These are phyloP conservation scores for Channa striata DNA, from an alignment of 2,797 vertebrate genomes.

Conservation along the genomic window DNA sequence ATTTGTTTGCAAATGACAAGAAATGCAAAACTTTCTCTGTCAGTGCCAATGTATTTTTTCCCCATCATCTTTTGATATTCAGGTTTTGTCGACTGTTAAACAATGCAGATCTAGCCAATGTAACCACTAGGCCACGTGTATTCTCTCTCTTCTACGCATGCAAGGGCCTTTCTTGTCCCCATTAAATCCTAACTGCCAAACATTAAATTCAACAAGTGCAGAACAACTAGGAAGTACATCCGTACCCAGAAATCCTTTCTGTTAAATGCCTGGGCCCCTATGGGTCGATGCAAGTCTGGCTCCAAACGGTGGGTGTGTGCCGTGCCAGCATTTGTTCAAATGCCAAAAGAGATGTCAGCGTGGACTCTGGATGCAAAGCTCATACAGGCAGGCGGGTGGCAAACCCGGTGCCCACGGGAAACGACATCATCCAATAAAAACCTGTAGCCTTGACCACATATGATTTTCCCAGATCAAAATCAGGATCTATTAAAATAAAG, in stretches of 20 bases:
- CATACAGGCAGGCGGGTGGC: conserved; percentile 35
- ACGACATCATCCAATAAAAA: conserved; percentile 72
- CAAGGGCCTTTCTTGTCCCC: conserved; percentile 34
- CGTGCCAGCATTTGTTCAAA: conserved; percentile 56
- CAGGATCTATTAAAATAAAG: conserved; percentile 61
- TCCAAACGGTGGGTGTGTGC: conserved; percentile 7
- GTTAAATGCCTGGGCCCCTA: conserved; percentile 50
- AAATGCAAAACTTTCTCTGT: conserved; percentile 15
- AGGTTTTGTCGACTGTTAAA: conserved; percentile 37
- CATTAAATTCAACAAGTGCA: conserved; percentile 55
- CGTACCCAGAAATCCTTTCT: conserved; percentile 50
- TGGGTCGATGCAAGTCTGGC: conserved; percentile 7
- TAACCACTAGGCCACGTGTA: conserved; percentile 29
- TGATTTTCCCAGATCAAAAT: conserved; percentile 57
- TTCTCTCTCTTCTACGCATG: conserved; percentile 8
- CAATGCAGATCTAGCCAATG: conserved; percentile 45
- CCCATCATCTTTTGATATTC: conserved; percentile 26
- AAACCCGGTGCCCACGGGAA: conserved; percentile 64
- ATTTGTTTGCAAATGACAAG: neutral
- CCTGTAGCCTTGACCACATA: conserved; percentile 50
- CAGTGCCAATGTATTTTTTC: neutral
- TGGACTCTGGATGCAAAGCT: conserved; percentile 34
- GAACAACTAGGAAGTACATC: conserved; percentile 55
- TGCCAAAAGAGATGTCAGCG: conserved; percentile 61
- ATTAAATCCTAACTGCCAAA: conserved; percentile 61